Base-by-base conservation (phyloP, 2,888 invertebrate genomes). In the Ectobius pallidus region DNA sequence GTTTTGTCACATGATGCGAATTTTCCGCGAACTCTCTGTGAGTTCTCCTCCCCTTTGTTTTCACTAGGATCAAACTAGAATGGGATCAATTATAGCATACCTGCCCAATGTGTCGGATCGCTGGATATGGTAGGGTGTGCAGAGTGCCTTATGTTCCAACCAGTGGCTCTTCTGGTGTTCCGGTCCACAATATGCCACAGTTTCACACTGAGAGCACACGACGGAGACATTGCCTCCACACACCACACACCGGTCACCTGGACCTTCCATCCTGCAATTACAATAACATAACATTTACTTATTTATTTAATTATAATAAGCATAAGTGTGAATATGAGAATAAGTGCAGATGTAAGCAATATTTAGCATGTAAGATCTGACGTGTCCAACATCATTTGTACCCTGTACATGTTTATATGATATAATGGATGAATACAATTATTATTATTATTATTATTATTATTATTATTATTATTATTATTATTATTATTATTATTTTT, bases 131-230 rank as follows among this genome's bases (percentile, higher is more conserved):
- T 62, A 73, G 14, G 69, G 69, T 9, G 32, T 68, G 46, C 72
- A 72, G 18, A 39, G 25, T 18, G 20, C 44, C 30, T 65, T 73
- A 62, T 77, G 77, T 14, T 70, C 52, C 14, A 68, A 32, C 75
- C 76, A 77, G 65, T 77, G 71, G 3, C 63, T 42, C 18, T 52
- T 70, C 61, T 72, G 75, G 22, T 76, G 76, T 14, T 76, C 73
- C 42, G 68, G 69, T 20, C 75, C 71, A 20, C 77, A 77, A 42
- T 77, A 77, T 20, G 69, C 69, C 3, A 68, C 58, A 4, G 20
- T 44, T 20, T 44, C 70, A 34, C 70, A 70, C 44, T 58, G 65
- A 11, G 49, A 27, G 52, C 70, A 70, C 44, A 55, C 16, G 14
- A 58, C 70, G 9, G 20, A 42, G 7, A 39, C 44, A 16, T 1